Conservation (phyloP, 2,888 invertebrate genomes). For the Acronicta leporina region DNA sequence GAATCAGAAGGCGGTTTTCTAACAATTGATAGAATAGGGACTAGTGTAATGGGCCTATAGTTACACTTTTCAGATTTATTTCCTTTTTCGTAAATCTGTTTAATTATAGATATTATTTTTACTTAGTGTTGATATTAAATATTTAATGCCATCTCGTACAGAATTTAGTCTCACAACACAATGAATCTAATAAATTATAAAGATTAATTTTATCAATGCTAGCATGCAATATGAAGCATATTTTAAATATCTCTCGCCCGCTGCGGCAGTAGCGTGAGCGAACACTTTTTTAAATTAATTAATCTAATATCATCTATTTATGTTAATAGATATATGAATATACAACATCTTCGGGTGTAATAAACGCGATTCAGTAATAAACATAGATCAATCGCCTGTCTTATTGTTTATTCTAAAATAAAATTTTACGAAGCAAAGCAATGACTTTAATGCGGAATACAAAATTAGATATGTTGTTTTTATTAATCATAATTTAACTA, state of each 20-base stretch:
- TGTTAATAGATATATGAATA: constrained; percentile 51
- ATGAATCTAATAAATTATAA: constrained; percentile 67
- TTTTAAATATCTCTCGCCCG: constrained; percentile 40
- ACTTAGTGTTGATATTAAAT: constrained; percentile 35
- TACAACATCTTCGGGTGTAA: constrained; percentile 32
- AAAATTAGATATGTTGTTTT: constrained; percentile 19
- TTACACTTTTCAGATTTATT: too few relatives aligned
- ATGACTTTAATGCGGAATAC: constrained; percentile 22
- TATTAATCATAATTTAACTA: constrained; percentile 34
- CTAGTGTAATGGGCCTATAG: too few relatives aligned
- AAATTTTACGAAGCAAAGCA: constrained; percentile 24
- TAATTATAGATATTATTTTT: too few relatives aligned
- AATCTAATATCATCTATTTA: constrained; percentile 60
- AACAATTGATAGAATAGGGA: too few relatives aligned
- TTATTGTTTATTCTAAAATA: constrained; percentile 28
- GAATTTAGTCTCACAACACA: constrained; percentile 44
- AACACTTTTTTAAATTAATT: constrained; percentile 54
- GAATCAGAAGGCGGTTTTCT: too few relatives aligned
- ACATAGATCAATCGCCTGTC: constrained; percentile 47
- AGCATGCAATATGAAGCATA: constrained; percentile 40
- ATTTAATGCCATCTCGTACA: constrained; percentile 50
- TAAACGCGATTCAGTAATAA: constrained; percentile 54
- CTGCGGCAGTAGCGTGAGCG: constrained; percentile 40
- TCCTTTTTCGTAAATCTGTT: too few relatives aligned
- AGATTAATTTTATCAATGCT: constrained; percentile 69